Evolutionary conservation across 2,888 invertebrate species (phyloP).

Genomic region (Patella depressa): DNA sequence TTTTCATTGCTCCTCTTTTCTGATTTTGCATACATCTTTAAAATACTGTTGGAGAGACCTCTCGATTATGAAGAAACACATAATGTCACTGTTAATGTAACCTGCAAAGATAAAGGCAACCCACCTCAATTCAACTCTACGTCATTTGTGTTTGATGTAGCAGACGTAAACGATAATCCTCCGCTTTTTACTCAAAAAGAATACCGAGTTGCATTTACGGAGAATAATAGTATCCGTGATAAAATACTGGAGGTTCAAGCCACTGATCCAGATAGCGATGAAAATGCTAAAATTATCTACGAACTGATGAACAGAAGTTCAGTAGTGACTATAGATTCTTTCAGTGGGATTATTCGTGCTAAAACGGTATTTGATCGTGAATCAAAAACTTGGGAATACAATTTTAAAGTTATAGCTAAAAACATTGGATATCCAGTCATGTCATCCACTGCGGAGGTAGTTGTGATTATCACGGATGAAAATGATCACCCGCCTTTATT

Average conservation of each 20-base stretch:
- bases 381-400: slow-evolving; percentile 80
- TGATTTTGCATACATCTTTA: slow-evolving; percentile 32
- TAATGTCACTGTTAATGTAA: slow-evolving; percentile 34
- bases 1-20: slow-evolving; percentile 37
- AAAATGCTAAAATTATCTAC: slow-evolving; percentile 36
- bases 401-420: slow-evolving; percentile 85
- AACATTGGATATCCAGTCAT: slow-evolving; percentile 79
- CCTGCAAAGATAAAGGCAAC: slow-evolving; percentile 42
- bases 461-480: slow-evolving; percentile 93
- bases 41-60: slow-evolving; percentile 34
- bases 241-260: slow-evolving; percentile 29
- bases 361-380: neutral
- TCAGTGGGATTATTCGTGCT: neutral
- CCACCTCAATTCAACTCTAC: slow-evolving; percentile 29
- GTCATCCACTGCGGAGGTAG: slow-evolving; percentile 89
- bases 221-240: slow-evolving; percentile 21
- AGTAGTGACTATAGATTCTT: neutral
- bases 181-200: slow-evolving; percentile 30
- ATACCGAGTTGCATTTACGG: slow-evolving; percentile 6
- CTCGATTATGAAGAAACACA: slow-evolving; percentile 41
- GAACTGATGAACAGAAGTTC: neutral
- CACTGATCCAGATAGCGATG: slow-evolving; percentile 35
- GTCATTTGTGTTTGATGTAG: slow-evolving; percentile 32
- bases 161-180: slow-evolving; percentile 43
- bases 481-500: slow-evolving; percentile 78